These are phyloP conservation scores for Drosophila paracracens DNA, from an alignment of 2,888 invertebrate genomes.

Conservation along the genomic window DNA sequence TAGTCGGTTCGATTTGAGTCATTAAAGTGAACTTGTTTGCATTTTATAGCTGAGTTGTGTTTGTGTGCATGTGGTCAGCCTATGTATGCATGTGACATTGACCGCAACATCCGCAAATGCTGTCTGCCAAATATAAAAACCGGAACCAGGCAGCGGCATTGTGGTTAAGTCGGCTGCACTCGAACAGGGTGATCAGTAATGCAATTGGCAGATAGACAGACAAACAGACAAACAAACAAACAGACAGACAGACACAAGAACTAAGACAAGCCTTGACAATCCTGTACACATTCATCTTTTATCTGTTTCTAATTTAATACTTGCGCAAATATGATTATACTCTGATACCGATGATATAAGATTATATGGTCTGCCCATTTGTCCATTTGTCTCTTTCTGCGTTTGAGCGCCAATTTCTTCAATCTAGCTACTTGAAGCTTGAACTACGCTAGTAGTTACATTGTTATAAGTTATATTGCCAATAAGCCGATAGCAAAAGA, in stretches of 20 bases:
- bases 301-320: background rate
- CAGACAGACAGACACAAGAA: background rate
- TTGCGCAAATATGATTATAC: background rate
- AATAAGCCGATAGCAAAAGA: background rate
- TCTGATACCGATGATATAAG: no score
- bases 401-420: no score
- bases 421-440: no score
- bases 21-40: conserved; percentile 56
- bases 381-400: no score
- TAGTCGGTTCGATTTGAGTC: conserved; percentile 48
- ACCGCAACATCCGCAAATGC: conserved; percentile 53
- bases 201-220: conserved; percentile 18
- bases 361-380: no score
- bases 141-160: conserved; percentile 24
- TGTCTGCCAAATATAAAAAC: conserved; percentile 28
- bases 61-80: conserved; percentile 45
- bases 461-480: background rate
- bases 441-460: no score
- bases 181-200: conserved; percentile 2
- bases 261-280: conserved; percentile 21
- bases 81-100: conserved; percentile 44
- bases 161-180: conserved; percentile 25
- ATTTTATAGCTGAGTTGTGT: conserved; percentile 35
- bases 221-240: no score
- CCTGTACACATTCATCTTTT: background rate